Conservation (phyloP, 1,140 invertebrate species). For the Agraylea sexmaculata region DNA sequence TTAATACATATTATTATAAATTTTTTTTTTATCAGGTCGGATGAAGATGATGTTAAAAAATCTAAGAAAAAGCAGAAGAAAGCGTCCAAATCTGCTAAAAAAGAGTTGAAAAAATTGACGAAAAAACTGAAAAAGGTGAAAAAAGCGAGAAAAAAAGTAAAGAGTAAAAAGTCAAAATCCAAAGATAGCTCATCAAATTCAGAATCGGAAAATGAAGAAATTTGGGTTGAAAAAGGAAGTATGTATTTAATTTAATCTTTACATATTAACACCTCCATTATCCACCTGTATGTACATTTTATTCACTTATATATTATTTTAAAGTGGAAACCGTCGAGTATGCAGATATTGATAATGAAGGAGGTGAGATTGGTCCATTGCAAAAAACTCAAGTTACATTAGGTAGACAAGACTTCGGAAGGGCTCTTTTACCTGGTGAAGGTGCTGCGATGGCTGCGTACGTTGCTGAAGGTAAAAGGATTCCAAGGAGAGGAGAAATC, state of each 20-base stretch:
- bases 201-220: slow-evolving; percentile 33
- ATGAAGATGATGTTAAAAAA: slow-evolving; percentile 38
- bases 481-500: slow-evolving; percentile 96
- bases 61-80: slow-evolving; percentile 38
- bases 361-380: slow-evolving; percentile 54
- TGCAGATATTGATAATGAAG: slow-evolving; percentile 45
- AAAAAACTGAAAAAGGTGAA: slow-evolving; percentile 48
- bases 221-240: slow-evolving; percentile 61
- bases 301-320: slow-evolving; percentile 1
- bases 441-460: slow-evolving; percentile 97
- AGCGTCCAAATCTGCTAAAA: slow-evolving; percentile 35
- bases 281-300: background rate
- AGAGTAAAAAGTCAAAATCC: slow-evolving; percentile 31
- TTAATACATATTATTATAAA: slow-evolving; percentile 8
- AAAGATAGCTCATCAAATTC: slow-evolving; percentile 26
- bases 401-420: slow-evolving; percentile 72
- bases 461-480: slow-evolving; percentile 96
- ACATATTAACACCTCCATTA: background rate
- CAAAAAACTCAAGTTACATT: slow-evolving; percentile 59
- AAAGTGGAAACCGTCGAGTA: slow-evolving; percentile 25
- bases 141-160: slow-evolving; percentile 44
- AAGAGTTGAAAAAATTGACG: slow-evolving; percentile 42
- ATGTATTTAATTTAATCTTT: slow-evolving; percentile 22
- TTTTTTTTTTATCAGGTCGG: slow-evolving; percentile 30
- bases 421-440: slow-evolving; percentile 86